Evolutionary conservation across 2,797 vertebrate genomes (phyloP).

Genomic region (Schizopygopsis pylzovi): DNA sequence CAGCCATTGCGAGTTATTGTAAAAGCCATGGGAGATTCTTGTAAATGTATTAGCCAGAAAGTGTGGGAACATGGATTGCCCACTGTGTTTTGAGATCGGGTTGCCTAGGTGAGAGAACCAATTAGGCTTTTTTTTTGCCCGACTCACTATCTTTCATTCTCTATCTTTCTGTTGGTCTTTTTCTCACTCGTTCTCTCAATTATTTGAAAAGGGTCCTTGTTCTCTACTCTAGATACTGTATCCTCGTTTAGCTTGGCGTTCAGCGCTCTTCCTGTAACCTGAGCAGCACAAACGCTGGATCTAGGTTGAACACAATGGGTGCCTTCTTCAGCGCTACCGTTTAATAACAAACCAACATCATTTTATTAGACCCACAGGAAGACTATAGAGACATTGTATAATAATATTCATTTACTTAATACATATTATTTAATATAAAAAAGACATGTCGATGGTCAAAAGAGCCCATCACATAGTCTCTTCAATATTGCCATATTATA

Average conservation of each 20-base stretch:
- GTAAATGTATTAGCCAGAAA: neutral
- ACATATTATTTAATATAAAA: neutral
- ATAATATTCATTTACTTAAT: neutral
- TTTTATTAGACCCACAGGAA: conserved; percentile 21
- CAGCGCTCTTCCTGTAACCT: conserved; percentile 73
- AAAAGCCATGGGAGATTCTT: neutral
- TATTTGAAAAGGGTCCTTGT: conserved; percentile 55
- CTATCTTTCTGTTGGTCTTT: neutral
- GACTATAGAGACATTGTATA: neutral
- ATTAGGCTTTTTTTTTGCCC: conserved; percentile 38
- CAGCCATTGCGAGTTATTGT: neutral
- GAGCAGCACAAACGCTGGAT: conserved; percentile 60
- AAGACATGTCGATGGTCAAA: neutral
- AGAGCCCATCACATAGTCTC: neutral
- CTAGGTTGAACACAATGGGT: conserved; percentile 66
- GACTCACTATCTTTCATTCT: neutral
- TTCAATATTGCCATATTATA: neutral
- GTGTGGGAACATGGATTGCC: neutral
- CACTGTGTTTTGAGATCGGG: conserved; percentile 44
- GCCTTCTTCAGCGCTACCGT: conserved; percentile 53
- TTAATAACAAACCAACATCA: conserved; percentile 34
- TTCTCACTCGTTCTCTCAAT: conserved; percentile 11
- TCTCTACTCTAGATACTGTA: conserved; percentile 49
- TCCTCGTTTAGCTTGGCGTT: conserved; percentile 41
- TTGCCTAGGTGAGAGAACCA: conserved; percentile 39